Conservation (phyloP, 1,140 invertebrate genomes). For the Dryas iulia region DNA sequence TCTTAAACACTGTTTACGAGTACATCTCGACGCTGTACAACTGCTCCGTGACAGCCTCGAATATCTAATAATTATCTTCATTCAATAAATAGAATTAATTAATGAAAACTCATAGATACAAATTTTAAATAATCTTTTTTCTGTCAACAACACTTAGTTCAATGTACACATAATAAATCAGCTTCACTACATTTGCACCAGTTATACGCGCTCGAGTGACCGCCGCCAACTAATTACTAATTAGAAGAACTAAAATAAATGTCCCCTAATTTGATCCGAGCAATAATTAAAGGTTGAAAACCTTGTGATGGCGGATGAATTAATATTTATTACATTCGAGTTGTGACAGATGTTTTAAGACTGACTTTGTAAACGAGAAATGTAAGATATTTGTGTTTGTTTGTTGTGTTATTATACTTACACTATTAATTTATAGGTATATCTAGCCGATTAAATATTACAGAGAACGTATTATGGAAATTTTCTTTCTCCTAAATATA, state of each 20-base stretch:
- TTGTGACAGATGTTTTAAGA: constrained; percentile 12
- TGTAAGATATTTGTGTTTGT: neutral
- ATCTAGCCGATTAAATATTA: too few relatives aligned
- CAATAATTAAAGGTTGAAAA: constrained; percentile 31
- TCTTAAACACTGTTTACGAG: too few relatives aligned
- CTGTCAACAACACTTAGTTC: constrained; percentile 26
- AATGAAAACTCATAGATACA: neutral
- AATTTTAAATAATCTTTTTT: neutral
- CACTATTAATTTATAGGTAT: too few relatives aligned
- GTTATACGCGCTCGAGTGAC: constrained; percentile 14
- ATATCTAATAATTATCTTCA: too few relatives aligned
- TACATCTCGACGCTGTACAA: too few relatives aligned
- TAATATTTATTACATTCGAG: constrained; percentile 27
- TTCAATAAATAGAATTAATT: too few relatives aligned
- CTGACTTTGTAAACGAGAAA: neutral
- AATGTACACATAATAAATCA: constrained; percentile 26
- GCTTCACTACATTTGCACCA: constrained; percentile 20
- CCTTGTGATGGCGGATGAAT: constrained; percentile 24
- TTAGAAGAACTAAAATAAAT: constrained; percentile 26
- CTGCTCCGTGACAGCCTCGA: too few relatives aligned
- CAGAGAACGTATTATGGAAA: too few relatives aligned
- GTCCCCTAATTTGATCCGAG: constrained; percentile 20
- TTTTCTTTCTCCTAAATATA: too few relatives aligned
- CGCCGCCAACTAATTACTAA: constrained; percentile 28
- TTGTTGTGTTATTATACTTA: neutral